These are phyloP conservation scores for Anseranas semipalmata DNA, from an alignment of 2,113 vertebrate species.

Conservation along the genomic window DNA sequence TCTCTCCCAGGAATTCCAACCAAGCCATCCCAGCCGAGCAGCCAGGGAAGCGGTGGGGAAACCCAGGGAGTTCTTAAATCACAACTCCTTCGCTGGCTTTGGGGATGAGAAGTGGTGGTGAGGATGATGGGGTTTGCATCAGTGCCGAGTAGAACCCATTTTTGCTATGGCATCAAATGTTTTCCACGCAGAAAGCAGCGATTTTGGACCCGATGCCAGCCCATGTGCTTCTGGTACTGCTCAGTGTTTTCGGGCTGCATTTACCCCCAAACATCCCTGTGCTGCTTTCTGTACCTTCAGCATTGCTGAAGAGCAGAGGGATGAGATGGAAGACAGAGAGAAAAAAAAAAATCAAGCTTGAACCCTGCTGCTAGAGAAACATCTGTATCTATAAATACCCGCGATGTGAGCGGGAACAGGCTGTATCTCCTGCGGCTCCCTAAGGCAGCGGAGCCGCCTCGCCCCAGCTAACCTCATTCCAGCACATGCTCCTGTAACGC, in stretches of 20 bases:
- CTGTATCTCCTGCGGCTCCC: conserved; percentile 57
- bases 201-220: neutral
- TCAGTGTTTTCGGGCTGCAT: too few species aligned
- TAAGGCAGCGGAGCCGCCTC: neutral
- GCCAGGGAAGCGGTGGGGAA: rapidly evolving
- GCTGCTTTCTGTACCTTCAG: neutral
- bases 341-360: neutral
- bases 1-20: neutral
- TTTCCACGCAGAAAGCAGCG: neutral
- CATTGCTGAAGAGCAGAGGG: neutral
- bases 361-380: conserved; percentile 52
- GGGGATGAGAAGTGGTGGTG: neutral
- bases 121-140: neutral
- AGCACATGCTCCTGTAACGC: neutral
- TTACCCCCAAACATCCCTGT: neutral
- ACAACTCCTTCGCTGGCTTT: neutral
- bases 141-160: neutral
- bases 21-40: neutral
- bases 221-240: neutral
- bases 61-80: neutral
- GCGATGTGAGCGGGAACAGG: conserved; percentile 44
- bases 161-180: neutral
- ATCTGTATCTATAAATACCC: conserved; percentile 65
- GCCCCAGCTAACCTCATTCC: conserved; percentile 13
- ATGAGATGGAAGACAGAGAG: neutral